These are phyloP conservation scores for Metopolophium dirhodum DNA, from an alignment of 1,140 invertebrate species.

Conservation along the genomic window DNA sequence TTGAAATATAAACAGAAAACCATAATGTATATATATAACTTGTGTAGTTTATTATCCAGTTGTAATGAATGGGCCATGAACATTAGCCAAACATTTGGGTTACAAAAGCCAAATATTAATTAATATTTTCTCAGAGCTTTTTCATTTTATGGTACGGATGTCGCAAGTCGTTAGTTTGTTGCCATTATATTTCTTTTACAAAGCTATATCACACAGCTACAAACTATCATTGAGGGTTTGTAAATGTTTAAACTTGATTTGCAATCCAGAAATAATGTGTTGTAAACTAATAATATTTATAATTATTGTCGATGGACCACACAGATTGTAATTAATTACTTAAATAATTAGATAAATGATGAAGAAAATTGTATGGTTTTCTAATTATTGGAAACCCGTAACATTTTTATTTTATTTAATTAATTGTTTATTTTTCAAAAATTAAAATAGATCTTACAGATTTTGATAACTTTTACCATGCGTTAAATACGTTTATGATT, in stretches of 20 bases:
- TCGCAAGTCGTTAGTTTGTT: not conserved
- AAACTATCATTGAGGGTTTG: not conserved
- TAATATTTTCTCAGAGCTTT: slow-evolving; percentile 17
- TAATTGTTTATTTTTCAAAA: not conserved
- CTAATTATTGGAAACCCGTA: not conserved
- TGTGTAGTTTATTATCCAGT: not conserved
- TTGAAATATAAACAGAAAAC: not conserved
- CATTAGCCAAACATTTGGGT: slow-evolving; percentile 1
- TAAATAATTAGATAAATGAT: not conserved
- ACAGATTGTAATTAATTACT: not conserved
- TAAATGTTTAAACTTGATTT: not conserved
- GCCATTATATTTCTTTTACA: not conserved
- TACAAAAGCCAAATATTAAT: slow-evolving; percentile 44
- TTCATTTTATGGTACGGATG: not conserved
- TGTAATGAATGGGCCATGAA: slow-evolving; percentile 7
- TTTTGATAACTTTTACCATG: not conserved
- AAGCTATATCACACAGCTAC: not conserved
- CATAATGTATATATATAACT: not conserved
- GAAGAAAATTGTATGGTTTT: not conserved
- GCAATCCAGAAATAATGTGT: not conserved
- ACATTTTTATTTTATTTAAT: not conserved
- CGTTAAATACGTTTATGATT: not conserved
- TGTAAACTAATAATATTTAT: not conserved
- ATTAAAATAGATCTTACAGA: not conserved
- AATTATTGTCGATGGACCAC: not conserved